Percentiles rank a stretch among this genome's conserved stretches.
These are phyloP conservation scores for Trachythela sp. DNA, from an alignment of 64 coral and sea anemone genomes.

Conservation along the genomic window DNA sequence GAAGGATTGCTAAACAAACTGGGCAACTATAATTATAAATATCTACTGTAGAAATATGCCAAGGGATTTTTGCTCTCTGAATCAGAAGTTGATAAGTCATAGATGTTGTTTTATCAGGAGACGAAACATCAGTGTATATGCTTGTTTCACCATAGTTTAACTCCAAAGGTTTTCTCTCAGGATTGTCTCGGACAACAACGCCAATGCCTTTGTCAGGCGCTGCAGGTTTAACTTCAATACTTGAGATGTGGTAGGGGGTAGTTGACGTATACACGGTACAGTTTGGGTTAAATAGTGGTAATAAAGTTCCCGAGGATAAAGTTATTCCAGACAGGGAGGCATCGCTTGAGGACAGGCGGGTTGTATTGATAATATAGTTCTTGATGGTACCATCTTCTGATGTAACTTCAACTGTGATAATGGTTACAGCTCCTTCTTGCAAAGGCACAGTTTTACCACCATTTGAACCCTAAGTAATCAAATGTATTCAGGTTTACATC, in stretches of 20 bases:
- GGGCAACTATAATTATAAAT: slow-evolving; percentile 65
- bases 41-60: slow-evolving; percentile 50
- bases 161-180: slow-evolving; percentile 34
- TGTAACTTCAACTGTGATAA: slow-evolving; percentile 81
- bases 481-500: not conserved
- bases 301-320: slow-evolving; percentile 53
- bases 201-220: slow-evolving; percentile 67
- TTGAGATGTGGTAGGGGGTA: slow-evolving; percentile 40
- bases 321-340: slow-evolving; percentile 60
- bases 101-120: slow-evolving; percentile 62
- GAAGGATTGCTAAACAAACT: slow-evolving; percentile 66
- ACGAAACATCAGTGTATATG: slow-evolving; percentile 76
- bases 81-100: slow-evolving; percentile 56
- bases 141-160: slow-evolving; percentile 74
- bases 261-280: slow-evolving; percentile 47
- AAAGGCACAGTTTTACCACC: slow-evolving; percentile 63
- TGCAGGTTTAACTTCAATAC: slow-evolving; percentile 52
- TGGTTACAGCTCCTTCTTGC: slow-evolving; percentile 74
- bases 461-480: slow-evolving; percentile 59
- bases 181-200: slow-evolving; percentile 54
- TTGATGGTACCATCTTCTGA: slow-evolving; percentile 94
- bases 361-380: slow-evolving; percentile 72
- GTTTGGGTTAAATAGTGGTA: slow-evolving; percentile 56
- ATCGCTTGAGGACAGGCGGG: slow-evolving; percentile 67
- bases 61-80: slow-evolving; percentile 45